Evolutionary conservation across 2,888 invertebrate species (phyloP), one percentile per base, ranked within the genome.

Genomic region (Euplagia quadripunctaria): DNA sequence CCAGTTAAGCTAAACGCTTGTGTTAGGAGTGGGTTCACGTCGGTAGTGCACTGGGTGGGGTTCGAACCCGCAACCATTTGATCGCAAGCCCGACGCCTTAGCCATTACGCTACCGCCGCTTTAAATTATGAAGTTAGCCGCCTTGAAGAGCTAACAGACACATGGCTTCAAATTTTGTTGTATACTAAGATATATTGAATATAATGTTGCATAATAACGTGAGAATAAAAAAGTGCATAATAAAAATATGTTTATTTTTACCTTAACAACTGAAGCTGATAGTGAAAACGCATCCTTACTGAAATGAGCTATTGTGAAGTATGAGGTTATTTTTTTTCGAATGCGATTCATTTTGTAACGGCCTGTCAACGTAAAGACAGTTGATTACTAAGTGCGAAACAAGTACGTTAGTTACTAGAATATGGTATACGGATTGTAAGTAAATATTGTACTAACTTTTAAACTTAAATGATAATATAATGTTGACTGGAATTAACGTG

Each of bases 381-480:
- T 46, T 69, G 11, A 17, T 20, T 46, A 46, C 3, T n/a, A 12
- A 42, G 11, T 58, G 31, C 46, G 0, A 31, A 20, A 61, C 16
- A 20, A 61, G 68, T 46, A 61, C 16, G 31, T 46, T 69, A 5
- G 8, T 46, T 14, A 20, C n/a, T 31, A 31, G 14, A 42, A 71
- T 71, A 82, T 82, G 82, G 80, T 68, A 49, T 83, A 74, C 16
- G 79, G 69, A 72, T 82, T 69, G 82, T 82, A 70, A 82, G 82
- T 83, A 52, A 68, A 52, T 58, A 65, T 64, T 43, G 46, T 12
- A 61, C 16, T 31, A 31, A 31, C 2, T 31, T 31, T 31, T 31
- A 31, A 31, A 31, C 31, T 31, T 31, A 31, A 31, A 31, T 31
- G 31, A 31, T 31, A 31, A 31, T 31, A 31, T 2, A 31, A 31